Base-by-base conservation (phyloP, 2,888 invertebrate genomes). In the Antitype chi region DNA sequence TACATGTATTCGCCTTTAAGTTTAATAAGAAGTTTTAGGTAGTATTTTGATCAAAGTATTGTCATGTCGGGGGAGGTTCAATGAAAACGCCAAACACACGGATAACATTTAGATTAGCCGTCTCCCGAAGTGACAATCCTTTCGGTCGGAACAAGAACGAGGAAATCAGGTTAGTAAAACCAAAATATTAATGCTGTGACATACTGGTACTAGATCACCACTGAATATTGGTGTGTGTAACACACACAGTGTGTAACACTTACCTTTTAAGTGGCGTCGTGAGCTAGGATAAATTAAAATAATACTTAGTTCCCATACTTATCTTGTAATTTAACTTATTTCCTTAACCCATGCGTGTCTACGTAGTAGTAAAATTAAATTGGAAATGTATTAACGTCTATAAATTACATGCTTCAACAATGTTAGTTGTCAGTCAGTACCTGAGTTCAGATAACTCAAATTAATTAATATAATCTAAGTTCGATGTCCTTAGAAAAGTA, bases 401-500 rank as follows among this genome's bases (percentile, higher is more conserved):
- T 4, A 23, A 23, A 38, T 60, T n/a, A 52, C 1, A 60, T 17
- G 13, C 17, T 8, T n/a, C 9, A 5, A 52, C 20, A 25, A 43
- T 17, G 13, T 38, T 68, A 25, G 20, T 23, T 25, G 3, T 23
- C 9, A 25, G 28, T 43, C 23, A 7, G 23, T 25, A 23, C 32
- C 20, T 25, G 17, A 47, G 3, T 60, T 28, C 3, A 23, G 23
- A 17, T 28, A 25, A 59, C 57, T 32, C 6, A n/a, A 57, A 32
- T 32, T 9, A 73, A 43, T 75, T 75, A 9, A 74, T 17, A 43
- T 43, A 53, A 52, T 70, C 43, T 23, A 28, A 70, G 38, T 52
- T 28, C 28, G 11, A 38, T 8, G 49, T 0, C 11, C 25, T 8
- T 38, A 38, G 25, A 25, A 15, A 43, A 60, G 6, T 63, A 59